Base-by-base conservation (phyloP, 2,113 vertebrate genomes). In the Prietella phreatophila region DNA sequence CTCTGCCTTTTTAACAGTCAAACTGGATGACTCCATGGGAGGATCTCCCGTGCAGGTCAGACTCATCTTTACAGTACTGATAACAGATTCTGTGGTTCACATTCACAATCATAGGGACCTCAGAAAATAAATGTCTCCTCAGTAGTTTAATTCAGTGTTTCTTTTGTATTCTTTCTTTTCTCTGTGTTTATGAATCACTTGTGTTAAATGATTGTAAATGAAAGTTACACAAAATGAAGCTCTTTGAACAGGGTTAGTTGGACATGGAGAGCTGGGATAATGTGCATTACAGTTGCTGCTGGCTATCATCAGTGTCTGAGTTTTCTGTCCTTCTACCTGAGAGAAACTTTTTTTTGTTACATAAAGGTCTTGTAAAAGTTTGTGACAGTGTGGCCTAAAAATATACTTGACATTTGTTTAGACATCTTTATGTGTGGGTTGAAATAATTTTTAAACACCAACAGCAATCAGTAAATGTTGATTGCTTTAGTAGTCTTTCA, bases 41-140 rank as follows among this genome's bases (percentile, higher is more conserved):
- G 95, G 94, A 55, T 75, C 61, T 15, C 94, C 95, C 63, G 94
- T 94, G 19, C 95, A 96, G 93, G 95, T 96, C 33, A 91, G 87
- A 60, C 11, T 36, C 58, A 71, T 50, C 88, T 75, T 1, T 15
- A 69, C 85, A 1, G 42, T 63, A 60, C 25, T 39, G 55, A 5
- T 58, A 9, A 30, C 1, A 78, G 3, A 53, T 36, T 39, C 30
- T 69, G 6, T 47, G 42, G 3, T 30, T 85, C 36, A 76, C 27
- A n/a, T n/a, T 42, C 3, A 0, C 20, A 19, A 42, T 73, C 20
- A 53, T 19, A 78, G 9, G 10, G 22, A 42, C 19, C 25, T 8
- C 36, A 75, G 73, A 42, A 47, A 9, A 8, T 71, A 30, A 73
- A 4, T 73, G 65, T 69, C 0, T 39, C 36, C 36, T 42, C 15